Evolutionary conservation across 1,140 invertebrate species (phyloP).

Genomic region (Phortica variegata): DNA sequence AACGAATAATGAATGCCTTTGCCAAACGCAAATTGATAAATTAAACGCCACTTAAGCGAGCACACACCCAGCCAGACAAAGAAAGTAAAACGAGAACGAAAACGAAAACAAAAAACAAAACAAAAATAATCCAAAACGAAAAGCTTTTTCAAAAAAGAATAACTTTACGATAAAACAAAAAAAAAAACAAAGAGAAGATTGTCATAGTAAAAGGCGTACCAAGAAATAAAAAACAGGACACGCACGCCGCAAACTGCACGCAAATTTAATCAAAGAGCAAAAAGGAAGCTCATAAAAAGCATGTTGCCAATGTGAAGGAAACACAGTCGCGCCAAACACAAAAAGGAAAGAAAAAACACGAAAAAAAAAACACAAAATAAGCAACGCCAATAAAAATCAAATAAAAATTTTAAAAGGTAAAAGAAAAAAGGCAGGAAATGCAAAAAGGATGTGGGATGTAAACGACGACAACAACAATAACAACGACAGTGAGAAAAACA

Average conservation of each 20-base stretch:
- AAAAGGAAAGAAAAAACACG: constrained; percentile 33
- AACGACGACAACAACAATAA: too few species aligned
- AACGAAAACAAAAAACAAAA: constrained; percentile 17
- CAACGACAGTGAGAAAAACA: not conserved
- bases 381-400: constrained; percentile 23
- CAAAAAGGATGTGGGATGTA: not conserved
- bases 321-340: not conserved
- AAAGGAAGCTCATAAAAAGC: too few species aligned
- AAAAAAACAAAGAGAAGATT: too few species aligned
- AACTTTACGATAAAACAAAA: too few species aligned
- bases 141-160: too few species aligned
- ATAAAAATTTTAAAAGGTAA: constrained; percentile 18
- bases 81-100: not conserved
- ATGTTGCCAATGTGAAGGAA: not conserved
- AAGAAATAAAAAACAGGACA: constrained; percentile 46
- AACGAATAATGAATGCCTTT: constrained; percentile 50
- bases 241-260: constrained; percentile 43
- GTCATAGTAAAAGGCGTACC: too few species aligned
- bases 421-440: constrained; percentile 35
- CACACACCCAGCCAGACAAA: constrained; percentile 3
- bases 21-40: constrained; percentile 53
- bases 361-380: constrained; percentile 36
- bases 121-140: constrained; percentile 29
- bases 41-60: constrained; percentile 47
- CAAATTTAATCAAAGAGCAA: constrained; percentile 25